A percentile compares a stretch with the other conserved stretches of the same genome.
Evolutionary conservation across 2,113 vertebrate species (phyloP).

Genomic region (Myrmophylax atrothorax): DNA sequence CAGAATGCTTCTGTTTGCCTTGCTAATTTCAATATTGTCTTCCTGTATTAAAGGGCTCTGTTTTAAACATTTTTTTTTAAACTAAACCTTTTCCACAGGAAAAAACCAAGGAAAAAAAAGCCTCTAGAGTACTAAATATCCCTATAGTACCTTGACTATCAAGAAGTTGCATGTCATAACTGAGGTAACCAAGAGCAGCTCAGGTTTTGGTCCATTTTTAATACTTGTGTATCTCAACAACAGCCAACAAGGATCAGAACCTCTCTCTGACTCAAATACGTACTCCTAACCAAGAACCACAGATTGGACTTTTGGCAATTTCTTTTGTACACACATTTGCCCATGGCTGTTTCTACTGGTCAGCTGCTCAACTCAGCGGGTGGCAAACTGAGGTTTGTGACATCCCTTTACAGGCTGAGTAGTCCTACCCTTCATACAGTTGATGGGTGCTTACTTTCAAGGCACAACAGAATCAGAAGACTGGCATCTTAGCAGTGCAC

Average conservation of each 20-base stretch:
- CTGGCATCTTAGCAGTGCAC: not conserved
- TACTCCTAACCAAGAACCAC: not conserved
- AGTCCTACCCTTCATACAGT: accelerated
- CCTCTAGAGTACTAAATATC: not conserved
- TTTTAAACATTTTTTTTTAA: not conserved
- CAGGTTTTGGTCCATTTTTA: not conserved
- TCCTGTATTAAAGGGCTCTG: not conserved
- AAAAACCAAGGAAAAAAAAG: no score
- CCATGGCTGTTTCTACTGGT: not conserved
- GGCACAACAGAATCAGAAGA: not conserved
- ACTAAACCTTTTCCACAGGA: not conserved
- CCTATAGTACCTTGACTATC: not conserved
- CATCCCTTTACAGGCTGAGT: not conserved
- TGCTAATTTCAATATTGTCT: not conserved
- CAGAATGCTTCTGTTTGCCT: not conserved
- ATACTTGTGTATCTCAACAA: not conserved
- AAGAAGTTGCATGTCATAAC: not conserved
- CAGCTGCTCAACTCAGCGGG: not conserved
- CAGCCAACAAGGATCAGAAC: not conserved
- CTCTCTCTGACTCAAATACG: not conserved
- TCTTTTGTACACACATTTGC: not conserved
- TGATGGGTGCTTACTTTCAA: not conserved
- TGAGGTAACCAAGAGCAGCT: not conserved
- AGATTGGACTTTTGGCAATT: not conserved
- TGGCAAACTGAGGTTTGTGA: not conserved